Percentiles rank a stretch among this genome's conserved stretches.
These are phyloP conservation scores for Alentia gelatinosa DNA, from an alignment of 2,888 invertebrate genomes.

Conservation along the genomic window DNA sequence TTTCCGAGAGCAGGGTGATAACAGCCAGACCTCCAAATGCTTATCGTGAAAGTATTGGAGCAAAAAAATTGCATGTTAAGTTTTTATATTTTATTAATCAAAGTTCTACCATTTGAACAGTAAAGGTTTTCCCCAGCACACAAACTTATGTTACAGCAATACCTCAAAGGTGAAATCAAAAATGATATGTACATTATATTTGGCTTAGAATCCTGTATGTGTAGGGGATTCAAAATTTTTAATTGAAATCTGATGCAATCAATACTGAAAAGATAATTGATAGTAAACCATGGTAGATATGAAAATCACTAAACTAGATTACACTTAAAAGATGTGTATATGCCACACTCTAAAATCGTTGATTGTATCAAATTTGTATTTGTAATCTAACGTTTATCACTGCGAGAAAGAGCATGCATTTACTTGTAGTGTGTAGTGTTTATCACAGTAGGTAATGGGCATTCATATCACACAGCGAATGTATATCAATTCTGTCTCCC, in stretches of 20 bases:
- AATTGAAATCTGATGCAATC: not conserved
- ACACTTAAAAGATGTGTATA: no score
- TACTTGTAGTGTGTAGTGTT: not conserved
- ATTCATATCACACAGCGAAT: not conserved
- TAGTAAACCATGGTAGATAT: not conserved
- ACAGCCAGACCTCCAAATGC: no score
- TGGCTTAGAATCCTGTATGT: not conserved
- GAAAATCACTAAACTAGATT: not conserved
- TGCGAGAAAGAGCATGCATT: not conserved
- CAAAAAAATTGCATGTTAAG: no score
- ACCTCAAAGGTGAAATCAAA: not conserved
- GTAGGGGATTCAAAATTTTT: not conserved
- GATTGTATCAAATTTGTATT: not conserved
- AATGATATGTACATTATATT: conserved; percentile 12
- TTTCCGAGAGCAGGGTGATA: no score
- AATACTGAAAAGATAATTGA: not conserved
- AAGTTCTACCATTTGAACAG: not conserved
- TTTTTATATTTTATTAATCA: conserved; percentile 40
- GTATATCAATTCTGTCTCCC: not conserved
- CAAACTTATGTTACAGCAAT: not conserved
- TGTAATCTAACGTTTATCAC: not conserved
- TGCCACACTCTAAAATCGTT: not conserved
- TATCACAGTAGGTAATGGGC: not conserved
- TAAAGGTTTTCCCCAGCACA: not conserved
- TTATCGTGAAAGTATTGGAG: no score